Conservation (phyloP, 2,797 vertebrate species). For the Argentina silus region DNA sequence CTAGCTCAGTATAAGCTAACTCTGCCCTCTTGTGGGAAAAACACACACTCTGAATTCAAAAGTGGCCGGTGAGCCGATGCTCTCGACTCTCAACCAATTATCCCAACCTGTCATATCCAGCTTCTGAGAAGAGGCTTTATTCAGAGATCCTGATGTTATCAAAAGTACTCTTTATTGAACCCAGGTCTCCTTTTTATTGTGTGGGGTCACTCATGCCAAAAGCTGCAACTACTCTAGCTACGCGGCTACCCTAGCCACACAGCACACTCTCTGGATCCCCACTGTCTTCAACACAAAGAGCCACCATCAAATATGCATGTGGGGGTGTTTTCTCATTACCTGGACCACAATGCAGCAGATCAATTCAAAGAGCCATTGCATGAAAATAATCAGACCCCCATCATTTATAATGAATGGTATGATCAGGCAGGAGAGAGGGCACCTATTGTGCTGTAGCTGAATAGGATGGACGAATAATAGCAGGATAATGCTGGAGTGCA, state of each 20-base stretch:
- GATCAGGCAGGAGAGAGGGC: conserved; percentile 55
- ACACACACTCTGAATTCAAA: background rate
- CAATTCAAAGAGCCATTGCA: conserved; percentile 51
- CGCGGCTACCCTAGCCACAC: background rate
- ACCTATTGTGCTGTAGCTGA: conserved; percentile 65
- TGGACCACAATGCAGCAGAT: conserved; percentile 57
- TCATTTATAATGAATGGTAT: conserved; percentile 78
- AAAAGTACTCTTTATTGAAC: background rate
- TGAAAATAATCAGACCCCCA: conserved; percentile 73
- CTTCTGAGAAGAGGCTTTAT: background rate
- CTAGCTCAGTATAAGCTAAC: conserved; percentile 19
- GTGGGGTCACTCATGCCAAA: conserved; percentile 32
- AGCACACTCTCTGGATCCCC: background rate
- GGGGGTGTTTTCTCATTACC: conserved; percentile 65
- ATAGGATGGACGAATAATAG: conserved; percentile 38
- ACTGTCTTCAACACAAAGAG: conserved; percentile 56
- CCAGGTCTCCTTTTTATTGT: conserved; percentile 39
- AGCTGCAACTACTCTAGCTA: conserved; percentile 41
- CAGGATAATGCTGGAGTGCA: too few relatives aligned
- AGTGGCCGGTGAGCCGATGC: background rate
- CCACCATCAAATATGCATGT: conserved; percentile 72
- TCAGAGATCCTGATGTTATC: conserved; percentile 33
- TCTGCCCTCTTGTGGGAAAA: conserved; percentile 44
- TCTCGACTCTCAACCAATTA: background rate
- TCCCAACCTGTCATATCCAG: background rate